These are phyloP conservation scores for Lipophrys pholis DNA, from an alignment of 2,113 vertebrate species.

Conservation along the genomic window DNA sequence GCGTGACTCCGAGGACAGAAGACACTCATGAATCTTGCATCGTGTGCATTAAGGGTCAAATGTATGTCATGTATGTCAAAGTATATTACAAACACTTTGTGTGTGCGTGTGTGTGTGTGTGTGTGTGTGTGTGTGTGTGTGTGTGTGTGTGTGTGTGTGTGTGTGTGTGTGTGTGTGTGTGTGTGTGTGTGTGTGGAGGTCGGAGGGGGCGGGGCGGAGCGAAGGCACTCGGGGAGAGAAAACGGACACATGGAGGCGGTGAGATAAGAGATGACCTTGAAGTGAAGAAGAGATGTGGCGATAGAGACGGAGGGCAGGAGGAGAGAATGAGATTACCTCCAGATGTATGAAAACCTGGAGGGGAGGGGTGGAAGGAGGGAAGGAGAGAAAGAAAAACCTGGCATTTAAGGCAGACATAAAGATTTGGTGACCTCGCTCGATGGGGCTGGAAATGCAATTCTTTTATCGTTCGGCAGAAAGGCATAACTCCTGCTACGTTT, in stretches of 20 bases:
- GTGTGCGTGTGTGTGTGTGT: not conserved
- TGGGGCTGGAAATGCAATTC: too few relatives aligned
- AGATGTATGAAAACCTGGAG: conserved; percentile 2
- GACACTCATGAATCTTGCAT: conserved; percentile 57
- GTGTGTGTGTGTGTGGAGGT: not conserved
- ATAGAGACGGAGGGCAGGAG: not conserved
- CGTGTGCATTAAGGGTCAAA: conserved; percentile 43
- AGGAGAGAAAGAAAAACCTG: too few relatives aligned
- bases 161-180: too few relatives aligned
- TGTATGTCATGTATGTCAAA: conserved; percentile 15
- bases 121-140: not conserved
- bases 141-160: not conserved
- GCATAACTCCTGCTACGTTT: too few relatives aligned
- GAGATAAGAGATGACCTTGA: conserved; percentile 30
- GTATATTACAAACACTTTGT: not conserved
- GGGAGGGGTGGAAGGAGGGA: not conserved
- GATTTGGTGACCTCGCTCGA: too few relatives aligned
- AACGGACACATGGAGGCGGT: conserved; percentile 16
- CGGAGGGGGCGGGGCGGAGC: not conserved
- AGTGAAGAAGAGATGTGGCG: conserved; percentile 27
- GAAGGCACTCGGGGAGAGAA: not conserved
- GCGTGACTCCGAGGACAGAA: conserved; percentile 6
- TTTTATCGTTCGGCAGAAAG: too few relatives aligned
- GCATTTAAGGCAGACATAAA: too few relatives aligned
- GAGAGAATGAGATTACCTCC: not conserved